phyloP scores from a whole-genome alignment of 2,797 vertebrate species.

The Astyanax mexicanus region DNA sequence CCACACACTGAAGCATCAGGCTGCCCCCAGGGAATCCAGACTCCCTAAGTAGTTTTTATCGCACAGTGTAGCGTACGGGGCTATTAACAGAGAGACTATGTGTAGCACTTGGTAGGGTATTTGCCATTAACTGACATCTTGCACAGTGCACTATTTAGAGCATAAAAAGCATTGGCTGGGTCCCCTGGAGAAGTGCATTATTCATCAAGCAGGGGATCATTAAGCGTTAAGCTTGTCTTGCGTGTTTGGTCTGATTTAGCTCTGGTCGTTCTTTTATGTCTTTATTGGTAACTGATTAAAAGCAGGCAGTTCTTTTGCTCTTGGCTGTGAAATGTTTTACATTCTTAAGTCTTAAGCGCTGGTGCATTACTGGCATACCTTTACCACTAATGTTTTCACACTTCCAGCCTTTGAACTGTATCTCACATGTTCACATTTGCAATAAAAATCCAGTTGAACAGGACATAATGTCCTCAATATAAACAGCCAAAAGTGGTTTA shows the following conservation, averaged over 20 bases:
- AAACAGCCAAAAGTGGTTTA: no score
- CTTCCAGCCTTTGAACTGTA: no score
- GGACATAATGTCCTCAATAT: no score
- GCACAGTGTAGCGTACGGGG: not conserved
- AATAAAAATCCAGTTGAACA: no score
- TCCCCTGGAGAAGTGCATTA: not conserved
- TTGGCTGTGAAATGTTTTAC: no score
- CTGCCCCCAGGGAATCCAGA: conserved; percentile 23
- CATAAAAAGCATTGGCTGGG: not conserved
- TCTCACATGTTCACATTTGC: not conserved
- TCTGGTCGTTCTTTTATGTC: not conserved
- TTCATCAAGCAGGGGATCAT: not conserved
- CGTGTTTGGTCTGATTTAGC: not conserved
- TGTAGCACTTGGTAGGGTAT: conserved; percentile 2
- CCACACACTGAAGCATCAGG: conserved; percentile 23
- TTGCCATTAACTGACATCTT: conserved; percentile 23
- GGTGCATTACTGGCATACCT: not conserved
- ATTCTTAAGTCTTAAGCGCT: not conserved
- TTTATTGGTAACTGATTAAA: not conserved
- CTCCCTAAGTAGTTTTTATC: not conserved
- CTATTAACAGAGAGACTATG: conserved; percentile 27
- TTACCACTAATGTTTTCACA: not conserved
- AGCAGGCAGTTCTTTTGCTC: not conserved
- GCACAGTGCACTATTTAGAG: conserved; percentile 23
- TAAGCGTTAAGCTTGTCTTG: not conserved